A percentile compares a stretch with the other conserved stretches of the same genome.
Evolutionary conservation across 2,888 invertebrate species (phyloP).

Genomic region (Leptinotarsa peninsularis): DNA sequence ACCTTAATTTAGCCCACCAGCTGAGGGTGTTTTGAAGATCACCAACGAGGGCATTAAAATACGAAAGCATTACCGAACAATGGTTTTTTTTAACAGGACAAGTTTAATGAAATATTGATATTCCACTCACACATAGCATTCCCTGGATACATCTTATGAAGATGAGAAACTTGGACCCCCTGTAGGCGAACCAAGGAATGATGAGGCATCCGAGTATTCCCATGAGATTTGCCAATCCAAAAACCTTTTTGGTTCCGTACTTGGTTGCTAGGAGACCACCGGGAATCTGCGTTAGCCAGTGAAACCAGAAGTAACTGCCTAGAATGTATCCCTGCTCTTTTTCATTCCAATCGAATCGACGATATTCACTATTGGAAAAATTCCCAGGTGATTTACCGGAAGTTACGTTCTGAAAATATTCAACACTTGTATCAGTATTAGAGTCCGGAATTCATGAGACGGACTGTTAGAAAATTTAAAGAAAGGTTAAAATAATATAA

Average conservation of each 20-base stretch:
- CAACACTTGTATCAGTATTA: too few species aligned
- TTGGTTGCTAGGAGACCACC: slow-evolving; percentile 77
- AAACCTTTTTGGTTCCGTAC: slow-evolving; percentile 79
- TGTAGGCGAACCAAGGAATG: slow-evolving; percentile 74
- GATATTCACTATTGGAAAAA: background rate
- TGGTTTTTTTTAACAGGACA: too few species aligned
- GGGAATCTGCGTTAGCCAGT: slow-evolving; percentile 79
- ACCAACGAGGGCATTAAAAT: too few species aligned
- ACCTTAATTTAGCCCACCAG: too few species aligned
- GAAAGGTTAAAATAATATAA: too few species aligned
- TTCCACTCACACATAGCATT: slow-evolving; percentile 72
- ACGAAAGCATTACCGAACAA: too few species aligned
- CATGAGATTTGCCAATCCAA: slow-evolving; percentile 75
- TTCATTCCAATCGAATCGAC: slow-evolving; percentile 72
- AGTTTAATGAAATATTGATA: background rate
- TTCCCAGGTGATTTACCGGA: background rate
- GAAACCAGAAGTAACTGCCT: slow-evolving; percentile 80
- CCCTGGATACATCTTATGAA: slow-evolving; percentile 76
- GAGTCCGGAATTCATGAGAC: too few species aligned
- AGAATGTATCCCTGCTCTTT: slow-evolving; percentile 72
- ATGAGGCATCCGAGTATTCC: slow-evolving; percentile 75
- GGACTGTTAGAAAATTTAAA: too few species aligned
- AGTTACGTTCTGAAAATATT: slow-evolving; percentile 12
- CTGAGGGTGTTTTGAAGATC: too few species aligned
- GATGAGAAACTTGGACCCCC: slow-evolving; percentile 71